Percentiles rank a stretch among this genome's conserved stretches.
Conservation (phyloP, 2,888 invertebrate genomes). For the Synergus japonicus region DNA sequence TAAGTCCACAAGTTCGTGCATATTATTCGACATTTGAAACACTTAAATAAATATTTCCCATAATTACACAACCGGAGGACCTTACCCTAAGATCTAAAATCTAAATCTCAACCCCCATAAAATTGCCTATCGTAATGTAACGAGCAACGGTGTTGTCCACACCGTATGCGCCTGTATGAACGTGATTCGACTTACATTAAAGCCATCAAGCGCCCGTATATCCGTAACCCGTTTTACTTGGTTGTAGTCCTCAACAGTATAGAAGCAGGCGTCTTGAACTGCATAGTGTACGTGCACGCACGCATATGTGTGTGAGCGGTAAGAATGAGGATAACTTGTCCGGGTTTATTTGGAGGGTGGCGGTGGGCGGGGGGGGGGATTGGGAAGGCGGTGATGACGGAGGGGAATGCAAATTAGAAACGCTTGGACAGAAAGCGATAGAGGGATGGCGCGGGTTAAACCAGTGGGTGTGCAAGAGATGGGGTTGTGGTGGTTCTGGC, state of each 20-base stretch:
- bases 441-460: constrained; percentile 57
- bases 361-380: constrained; percentile 56
- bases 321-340: constrained; percentile 57
- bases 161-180: constrained; percentile 50
- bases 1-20: no score
- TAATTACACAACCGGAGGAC: neutral
- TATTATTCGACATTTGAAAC: no score
- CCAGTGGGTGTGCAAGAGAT: constrained; percentile 48
- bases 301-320: constrained; percentile 67
- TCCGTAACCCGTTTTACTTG: neutral
- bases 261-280: constrained; percentile 32
- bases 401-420: constrained; percentile 78
- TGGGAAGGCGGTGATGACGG: constrained; percentile 68
- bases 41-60: neutral
- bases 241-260: constrained; percentile 10
- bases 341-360: constrained; percentile 54
- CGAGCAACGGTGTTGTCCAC: neutral
- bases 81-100: neutral
- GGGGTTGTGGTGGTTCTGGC: constrained; percentile 44
- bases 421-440: constrained; percentile 73
- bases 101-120: neutral
- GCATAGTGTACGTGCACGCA: constrained; percentile 51
- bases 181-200: constrained; percentile 51
- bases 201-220: constrained; percentile 55
- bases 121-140: neutral